Evolutionary conservation across 2,113 vertebrate species (phyloP).

Genomic region (Hemibagrus wyckioides): DNA sequence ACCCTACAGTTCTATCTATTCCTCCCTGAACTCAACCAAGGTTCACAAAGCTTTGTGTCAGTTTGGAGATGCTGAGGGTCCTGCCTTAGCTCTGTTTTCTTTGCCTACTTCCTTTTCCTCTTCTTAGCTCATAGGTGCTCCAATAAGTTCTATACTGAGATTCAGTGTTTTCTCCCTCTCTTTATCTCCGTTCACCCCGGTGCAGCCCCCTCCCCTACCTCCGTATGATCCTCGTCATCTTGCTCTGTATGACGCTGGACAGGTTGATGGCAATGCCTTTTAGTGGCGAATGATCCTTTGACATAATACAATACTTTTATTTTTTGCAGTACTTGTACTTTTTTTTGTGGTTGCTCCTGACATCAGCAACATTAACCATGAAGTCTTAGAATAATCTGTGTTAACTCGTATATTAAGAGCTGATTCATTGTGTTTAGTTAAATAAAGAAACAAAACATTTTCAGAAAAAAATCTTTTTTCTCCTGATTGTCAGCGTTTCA

Average conservation of each 20-base stretch:
- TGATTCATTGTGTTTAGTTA: neutral
- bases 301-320: neutral
- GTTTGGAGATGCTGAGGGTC: slow-evolving; percentile 38
- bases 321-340: neutral
- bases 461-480: neutral
- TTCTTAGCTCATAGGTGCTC: slow-evolving; percentile 20
- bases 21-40: neutral
- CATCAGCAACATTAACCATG: neutral
- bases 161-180: slow-evolving; percentile 63
- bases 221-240: slow-evolving; percentile 60
- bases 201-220: slow-evolving; percentile 52
- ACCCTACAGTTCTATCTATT: neutral
- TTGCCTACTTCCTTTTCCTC: slow-evolving; percentile 39
- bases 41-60: slow-evolving; percentile 11
- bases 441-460: neutral
- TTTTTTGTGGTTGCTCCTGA: neutral
- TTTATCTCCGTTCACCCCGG: slow-evolving; percentile 53
- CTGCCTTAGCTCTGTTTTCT: slow-evolving; percentile 34
- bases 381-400: neutral
- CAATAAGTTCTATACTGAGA: slow-evolving; percentile 44
- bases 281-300: neutral
- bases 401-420: neutral
- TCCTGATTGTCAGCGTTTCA: neutral
- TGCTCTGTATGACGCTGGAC: slow-evolving; percentile 46
- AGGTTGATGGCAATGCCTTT: neutral